phyloP scores from a whole-genome alignment of 1,140 invertebrate genomes.

The Ephestia elutella region DNA sequence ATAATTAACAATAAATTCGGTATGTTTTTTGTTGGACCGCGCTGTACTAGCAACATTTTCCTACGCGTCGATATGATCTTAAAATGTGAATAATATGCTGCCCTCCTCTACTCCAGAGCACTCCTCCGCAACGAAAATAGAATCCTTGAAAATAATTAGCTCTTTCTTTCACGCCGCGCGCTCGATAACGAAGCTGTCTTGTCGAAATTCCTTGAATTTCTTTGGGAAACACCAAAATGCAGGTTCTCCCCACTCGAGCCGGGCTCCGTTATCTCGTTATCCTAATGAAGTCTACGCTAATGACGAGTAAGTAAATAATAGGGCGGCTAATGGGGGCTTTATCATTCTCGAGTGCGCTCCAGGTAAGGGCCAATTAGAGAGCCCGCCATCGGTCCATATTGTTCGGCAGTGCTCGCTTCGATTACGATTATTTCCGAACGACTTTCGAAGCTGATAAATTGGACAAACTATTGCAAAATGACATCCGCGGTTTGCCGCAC shows the following conservation, averaged over 20 bases:
- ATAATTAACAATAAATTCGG: constrained; percentile 74
- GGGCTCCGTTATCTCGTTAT: constrained; percentile 73
- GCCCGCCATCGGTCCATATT: constrained; percentile 71
- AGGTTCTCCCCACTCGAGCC: constrained; percentile 44
- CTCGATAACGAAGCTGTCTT: constrained; percentile 28
- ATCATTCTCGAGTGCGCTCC: constrained; percentile 73
- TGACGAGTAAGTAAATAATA: constrained; percentile 75
- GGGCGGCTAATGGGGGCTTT: constrained; percentile 73
- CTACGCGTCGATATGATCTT: constrained; percentile 45
- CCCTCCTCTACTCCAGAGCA: neutral
- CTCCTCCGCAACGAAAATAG: constrained; percentile 4
- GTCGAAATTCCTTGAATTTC: constrained; percentile 48
- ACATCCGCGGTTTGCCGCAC: constrained; percentile 56
- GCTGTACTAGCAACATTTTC: constrained; percentile 36
- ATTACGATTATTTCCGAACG: constrained; percentile 72
- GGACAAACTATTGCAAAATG: constrained; percentile 70
- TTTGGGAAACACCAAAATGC: constrained; percentile 61
- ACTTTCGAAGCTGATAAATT: constrained; percentile 69
- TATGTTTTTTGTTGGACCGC: constrained; percentile 59
- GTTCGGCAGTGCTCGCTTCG: constrained; percentile 67
- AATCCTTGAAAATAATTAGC: constrained; percentile 57
- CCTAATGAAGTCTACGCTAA: constrained; percentile 74
- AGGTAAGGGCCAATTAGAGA: constrained; percentile 74
- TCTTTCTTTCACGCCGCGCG: constrained; percentile 32
- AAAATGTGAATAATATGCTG: constrained; percentile 35